These are phyloP conservation scores for Leptinotarsa juncta DNA, from an alignment of 2,888 invertebrate genomes.

Conservation along the genomic window DNA sequence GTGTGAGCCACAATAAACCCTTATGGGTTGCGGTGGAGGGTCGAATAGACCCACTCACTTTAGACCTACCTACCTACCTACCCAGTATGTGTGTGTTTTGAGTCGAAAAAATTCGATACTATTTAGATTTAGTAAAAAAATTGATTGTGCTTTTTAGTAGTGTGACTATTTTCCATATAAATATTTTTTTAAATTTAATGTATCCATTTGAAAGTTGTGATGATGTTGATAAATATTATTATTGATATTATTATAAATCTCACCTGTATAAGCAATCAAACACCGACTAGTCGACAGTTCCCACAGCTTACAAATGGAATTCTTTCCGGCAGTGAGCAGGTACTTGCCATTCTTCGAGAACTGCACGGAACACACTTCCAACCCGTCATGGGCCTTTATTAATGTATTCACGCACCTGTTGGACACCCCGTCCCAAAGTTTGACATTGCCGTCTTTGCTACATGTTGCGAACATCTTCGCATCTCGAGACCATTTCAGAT, in stretches of 20 bases:
- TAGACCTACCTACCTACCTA: too few species aligned
- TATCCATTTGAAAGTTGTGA: too few species aligned
- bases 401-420: constrained; percentile 92
- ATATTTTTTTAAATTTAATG: too few species aligned
- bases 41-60: too few species aligned
- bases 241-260: background rate
- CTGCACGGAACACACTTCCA: constrained; percentile 92
- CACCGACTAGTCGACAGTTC: constrained; percentile 97
- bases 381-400: constrained; percentile 92
- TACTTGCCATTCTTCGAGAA: constrained; percentile 99
- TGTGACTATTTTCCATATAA: too few species aligned
- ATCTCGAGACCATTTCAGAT: constrained; percentile 72
- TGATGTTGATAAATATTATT: too few species aligned
- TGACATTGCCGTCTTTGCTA: constrained; percentile 93
- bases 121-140: too few species aligned
- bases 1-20: too few species aligned
- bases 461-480: constrained; percentile 84
- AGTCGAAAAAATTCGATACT: too few species aligned
- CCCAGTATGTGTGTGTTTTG: too few species aligned
- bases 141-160: too few species aligned
- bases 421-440: constrained; percentile 97
- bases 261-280: constrained; percentile 95
- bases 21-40: too few species aligned
- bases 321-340: constrained; percentile 93
- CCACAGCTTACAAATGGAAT: constrained; percentile 98